phyloP scores from a whole-genome alignment of 2,797 vertebrate species.

The Philypnodon macrostomus region DNA sequence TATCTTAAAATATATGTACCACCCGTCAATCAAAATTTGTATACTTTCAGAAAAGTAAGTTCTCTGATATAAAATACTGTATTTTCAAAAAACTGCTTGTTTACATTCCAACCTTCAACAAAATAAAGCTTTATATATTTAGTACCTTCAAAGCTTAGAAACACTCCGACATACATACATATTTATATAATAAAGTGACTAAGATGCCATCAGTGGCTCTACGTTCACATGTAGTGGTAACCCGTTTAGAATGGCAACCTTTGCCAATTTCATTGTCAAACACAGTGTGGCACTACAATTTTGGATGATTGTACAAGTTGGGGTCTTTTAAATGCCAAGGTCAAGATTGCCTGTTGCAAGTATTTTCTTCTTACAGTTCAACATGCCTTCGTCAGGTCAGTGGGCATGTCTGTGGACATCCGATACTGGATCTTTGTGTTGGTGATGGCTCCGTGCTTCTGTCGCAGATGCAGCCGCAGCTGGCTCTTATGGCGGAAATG shows the following conservation, averaged over 20 bases:
- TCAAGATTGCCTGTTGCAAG: conserved; percentile 56
- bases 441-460: conserved; percentile 98
- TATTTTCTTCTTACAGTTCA: conserved; percentile 63
- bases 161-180: conserved; percentile 70
- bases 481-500: conserved; percentile 99
- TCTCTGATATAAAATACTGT: conserved; percentile 85
- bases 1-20: conserved; percentile 87
- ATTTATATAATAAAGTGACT: conserved; percentile 81
- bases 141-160: conserved; percentile 77
- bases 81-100: conserved; percentile 74
- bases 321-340: conserved; percentile 72
- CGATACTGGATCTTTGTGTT: conserved; percentile 99
- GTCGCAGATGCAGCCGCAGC: conserved; percentile 92
- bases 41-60: conserved; percentile 81
- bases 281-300: conserved; percentile 85
- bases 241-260: conserved; percentile 77
- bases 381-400: conserved; percentile 90
- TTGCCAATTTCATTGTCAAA: conserved; percentile 68
- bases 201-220: conserved; percentile 73
- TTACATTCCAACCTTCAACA: conserved; percentile 80
- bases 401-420: conserved; percentile 84
- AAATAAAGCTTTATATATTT: conserved; percentile 84
- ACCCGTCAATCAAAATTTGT: conserved; percentile 75
- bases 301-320: conserved; percentile 80
- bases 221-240: conserved; percentile 83